Conservation (phyloP, 1,140 invertebrate species). For the Heliothis virescens region DNA sequence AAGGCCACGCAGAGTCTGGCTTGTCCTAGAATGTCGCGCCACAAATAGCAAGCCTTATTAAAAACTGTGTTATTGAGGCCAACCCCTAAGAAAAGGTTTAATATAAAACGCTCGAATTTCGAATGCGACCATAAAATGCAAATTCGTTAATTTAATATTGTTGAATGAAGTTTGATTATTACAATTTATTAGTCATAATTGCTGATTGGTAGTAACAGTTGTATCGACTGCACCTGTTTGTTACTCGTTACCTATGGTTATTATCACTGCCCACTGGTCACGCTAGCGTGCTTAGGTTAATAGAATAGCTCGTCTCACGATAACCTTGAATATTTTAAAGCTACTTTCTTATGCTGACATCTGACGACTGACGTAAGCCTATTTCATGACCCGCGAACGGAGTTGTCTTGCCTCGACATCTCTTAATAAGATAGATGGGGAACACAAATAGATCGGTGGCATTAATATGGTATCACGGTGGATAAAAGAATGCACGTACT, state of each 20-base stretch:
- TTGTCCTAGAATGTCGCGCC: slow-evolving; percentile 26
- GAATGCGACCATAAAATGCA: background rate
- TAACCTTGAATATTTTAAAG: slow-evolving; percentile 67
- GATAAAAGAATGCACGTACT: background rate
- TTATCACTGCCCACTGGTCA: slow-evolving; percentile 40
- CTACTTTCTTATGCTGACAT: slow-evolving; percentile 57
- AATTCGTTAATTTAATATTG: background rate
- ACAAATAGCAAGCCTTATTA: slow-evolving; percentile 40
- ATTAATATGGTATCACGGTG: slow-evolving; percentile 8
- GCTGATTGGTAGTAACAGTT: background rate
- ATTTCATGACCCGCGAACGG: slow-evolving; percentile 16
- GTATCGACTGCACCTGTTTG: slow-evolving; percentile 31
- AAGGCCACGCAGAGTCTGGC: slow-evolving; percentile 31
- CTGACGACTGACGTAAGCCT: slow-evolving; percentile 55
- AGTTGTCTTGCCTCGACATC: slow-evolving; percentile 17
- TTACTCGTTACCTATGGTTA: slow-evolving; percentile 49
- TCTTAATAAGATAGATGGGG: background rate
- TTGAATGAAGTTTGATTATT: background rate
- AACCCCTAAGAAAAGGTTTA: slow-evolving; percentile 15
- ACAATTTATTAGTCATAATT: slow-evolving; percentile 7
- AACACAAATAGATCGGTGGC: background rate
- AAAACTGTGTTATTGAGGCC: slow-evolving; percentile 35
- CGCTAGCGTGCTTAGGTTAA: slow-evolving; percentile 57
- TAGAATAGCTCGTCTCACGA: slow-evolving; percentile 61
- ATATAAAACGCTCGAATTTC: slow-evolving; percentile 10